A percentile compares a stretch with the other conserved stretches of the same genome.
phyloP scores from a whole-genome alignment of 2,113 vertebrate species.

The Sigmodon hispidus region DNA sequence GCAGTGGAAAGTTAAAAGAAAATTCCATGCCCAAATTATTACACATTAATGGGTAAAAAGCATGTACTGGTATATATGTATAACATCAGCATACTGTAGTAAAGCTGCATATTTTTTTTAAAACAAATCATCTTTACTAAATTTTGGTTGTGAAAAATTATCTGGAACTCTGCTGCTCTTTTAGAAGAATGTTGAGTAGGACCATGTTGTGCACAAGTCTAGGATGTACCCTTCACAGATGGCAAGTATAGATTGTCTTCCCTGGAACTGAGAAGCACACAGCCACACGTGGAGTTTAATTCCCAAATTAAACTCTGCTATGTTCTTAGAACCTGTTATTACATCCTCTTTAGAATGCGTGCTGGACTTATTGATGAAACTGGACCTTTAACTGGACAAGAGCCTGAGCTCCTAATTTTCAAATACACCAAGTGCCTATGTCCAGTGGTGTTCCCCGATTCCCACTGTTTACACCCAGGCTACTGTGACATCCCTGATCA shows the following conservation, averaged over 20 bases:
- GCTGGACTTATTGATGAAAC: constrained; percentile 21
- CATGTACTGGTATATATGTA: background rate
- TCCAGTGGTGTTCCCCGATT: background rate
- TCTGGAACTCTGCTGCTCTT: background rate
- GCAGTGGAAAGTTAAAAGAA: background rate
- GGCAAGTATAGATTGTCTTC: background rate
- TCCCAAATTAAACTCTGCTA: background rate
- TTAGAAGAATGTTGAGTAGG: background rate
- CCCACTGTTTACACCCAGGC: background rate
- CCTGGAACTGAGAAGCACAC: background rate
- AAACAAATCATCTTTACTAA: background rate
- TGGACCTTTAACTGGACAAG: background rate
- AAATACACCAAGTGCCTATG: background rate
- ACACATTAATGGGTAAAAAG: background rate
- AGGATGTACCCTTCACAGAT: too few relatives aligned
- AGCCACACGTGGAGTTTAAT: background rate
- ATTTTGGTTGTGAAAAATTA: background rate
- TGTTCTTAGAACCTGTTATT: background rate
- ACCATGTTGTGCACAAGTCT: background rate
- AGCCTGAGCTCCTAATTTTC: background rate
- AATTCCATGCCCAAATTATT: constrained; percentile 12
- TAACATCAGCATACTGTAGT: background rate
- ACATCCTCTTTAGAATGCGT: background rate
- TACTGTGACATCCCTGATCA: background rate
- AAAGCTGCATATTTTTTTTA: background rate